Evolutionary conservation across 1,140 invertebrate genomes (phyloP).

Genomic region (Psilanteris sp.): DNA sequence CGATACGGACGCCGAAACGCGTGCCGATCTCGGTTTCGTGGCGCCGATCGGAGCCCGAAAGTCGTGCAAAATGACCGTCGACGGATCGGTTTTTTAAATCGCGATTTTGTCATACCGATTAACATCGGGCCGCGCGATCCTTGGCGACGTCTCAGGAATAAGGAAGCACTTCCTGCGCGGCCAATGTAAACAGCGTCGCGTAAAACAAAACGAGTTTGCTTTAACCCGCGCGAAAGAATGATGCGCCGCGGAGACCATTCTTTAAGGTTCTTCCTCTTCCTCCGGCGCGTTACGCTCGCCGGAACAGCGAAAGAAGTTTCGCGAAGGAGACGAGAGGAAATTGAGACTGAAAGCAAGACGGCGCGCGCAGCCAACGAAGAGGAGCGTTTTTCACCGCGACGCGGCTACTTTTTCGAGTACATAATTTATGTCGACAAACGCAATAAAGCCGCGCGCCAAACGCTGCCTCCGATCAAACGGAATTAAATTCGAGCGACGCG

Average conservation of each 20-base stretch:
- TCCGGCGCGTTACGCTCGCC: constrained; percentile 62
- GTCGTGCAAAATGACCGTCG: no score
- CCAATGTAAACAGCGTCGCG: constrained; percentile 72
- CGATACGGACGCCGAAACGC: no score
- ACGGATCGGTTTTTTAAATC: no score
- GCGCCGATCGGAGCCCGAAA: no score
- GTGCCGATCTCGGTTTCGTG: no score
- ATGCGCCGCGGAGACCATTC: constrained; percentile 75
- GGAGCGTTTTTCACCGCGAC: constrained; percentile 33
- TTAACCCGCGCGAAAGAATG: constrained; percentile 72
- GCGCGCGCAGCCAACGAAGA: constrained; percentile 19
- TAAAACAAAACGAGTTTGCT: constrained; percentile 69
- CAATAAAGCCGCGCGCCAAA: no score
- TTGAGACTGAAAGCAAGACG: constrained; percentile 36
- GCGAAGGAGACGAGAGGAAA: constrained; percentile 31
- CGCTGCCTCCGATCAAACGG: no score
- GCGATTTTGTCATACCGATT: no score
- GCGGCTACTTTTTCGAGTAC: constrained; percentile 14
- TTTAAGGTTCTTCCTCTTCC: constrained; percentile 68
- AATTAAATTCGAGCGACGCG: no score
- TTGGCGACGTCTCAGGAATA: no score
- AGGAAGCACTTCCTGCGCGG: constrained; percentile 68
- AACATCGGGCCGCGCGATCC: no score
- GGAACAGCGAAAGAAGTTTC: constrained; percentile 61
- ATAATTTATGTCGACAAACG: no score